phyloP scores from a whole-genome alignment of 2,113 vertebrate species.

The Psilopogon haemacephalus region DNA sequence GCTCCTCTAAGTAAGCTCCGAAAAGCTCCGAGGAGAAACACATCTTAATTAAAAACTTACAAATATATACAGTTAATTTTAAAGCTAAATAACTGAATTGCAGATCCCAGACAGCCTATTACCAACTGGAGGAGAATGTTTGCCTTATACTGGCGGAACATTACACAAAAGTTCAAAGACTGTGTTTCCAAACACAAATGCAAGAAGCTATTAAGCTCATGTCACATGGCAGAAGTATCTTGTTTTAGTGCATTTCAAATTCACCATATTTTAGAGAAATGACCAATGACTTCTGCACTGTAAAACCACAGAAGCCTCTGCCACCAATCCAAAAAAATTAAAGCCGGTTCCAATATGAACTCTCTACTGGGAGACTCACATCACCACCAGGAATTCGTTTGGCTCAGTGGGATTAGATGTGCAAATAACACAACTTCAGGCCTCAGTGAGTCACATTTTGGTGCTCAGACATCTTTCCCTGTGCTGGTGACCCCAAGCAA shows the following conservation, averaged over 20 bases:
- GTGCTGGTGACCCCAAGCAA: not conserved
- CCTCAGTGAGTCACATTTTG: not conserved
- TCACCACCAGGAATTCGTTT: not conserved
- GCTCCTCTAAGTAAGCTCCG: constrained; percentile 56
- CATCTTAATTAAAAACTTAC: constrained; percentile 54
- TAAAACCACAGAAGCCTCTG: not conserved
- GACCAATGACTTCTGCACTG: not conserved
- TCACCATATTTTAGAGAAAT: constrained; percentile 19
- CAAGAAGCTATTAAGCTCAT: constrained; percentile 59
- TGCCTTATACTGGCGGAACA: constrained; percentile 38
- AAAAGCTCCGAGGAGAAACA: constrained; percentile 48
- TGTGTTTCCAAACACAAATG: constrained; percentile 59
- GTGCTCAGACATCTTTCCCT: not conserved
- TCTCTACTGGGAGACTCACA: not conserved
- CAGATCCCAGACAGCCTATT: constrained; percentile 56
- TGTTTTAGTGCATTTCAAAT: constrained; percentile 52
- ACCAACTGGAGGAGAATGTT: constrained; percentile 52
- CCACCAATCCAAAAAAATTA: not conserved
- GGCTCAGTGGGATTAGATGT: not conserved
- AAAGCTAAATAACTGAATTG: constrained; percentile 66
- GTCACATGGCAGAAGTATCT: constrained; percentile 50
- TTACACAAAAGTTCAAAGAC: constrained; percentile 58
- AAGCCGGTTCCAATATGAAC: not conserved
- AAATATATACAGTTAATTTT: constrained; percentile 73
- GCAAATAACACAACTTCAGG: not conserved